These are phyloP conservation scores for Corythoichthys haematopterus DNA, from an alignment of 2,113 vertebrate species.

Conservation along the genomic window DNA sequence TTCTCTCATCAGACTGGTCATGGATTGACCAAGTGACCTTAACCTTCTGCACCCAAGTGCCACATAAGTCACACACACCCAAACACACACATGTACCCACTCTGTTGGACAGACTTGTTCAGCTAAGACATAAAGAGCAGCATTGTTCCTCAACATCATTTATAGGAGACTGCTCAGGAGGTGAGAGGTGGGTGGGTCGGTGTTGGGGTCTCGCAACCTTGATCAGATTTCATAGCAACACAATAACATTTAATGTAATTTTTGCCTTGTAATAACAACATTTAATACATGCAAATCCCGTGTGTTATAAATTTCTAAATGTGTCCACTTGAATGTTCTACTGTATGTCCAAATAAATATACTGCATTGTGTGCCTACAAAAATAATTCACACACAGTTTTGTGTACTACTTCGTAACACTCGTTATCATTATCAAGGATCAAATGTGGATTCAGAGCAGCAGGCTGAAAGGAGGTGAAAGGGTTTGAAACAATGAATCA, in stretches of 20 bases:
- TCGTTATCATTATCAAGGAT: conserved; percentile 13
- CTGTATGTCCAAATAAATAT: not conserved
- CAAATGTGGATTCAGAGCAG: conserved; percentile 15
- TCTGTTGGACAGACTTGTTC: conserved; percentile 36
- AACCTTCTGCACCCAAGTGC: conserved; percentile 63
- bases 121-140: conserved; percentile 58
- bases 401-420: not conserved
- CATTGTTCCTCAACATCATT: conserved; percentile 61
- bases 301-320: not conserved
- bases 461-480: conserved; percentile 27
- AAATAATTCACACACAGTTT: not conserved
- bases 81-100: conserved; percentile 21
- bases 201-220: conserved; percentile 5
- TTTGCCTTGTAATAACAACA: not conserved
- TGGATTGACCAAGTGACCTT: conserved; percentile 77
- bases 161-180: conserved; percentile 24
- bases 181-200: conserved; percentile 2
- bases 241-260: conserved; percentile 1
- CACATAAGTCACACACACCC: conserved; percentile 22
- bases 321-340: not conserved
- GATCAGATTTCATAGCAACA: conserved; percentile 14
- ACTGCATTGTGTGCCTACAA: not conserved
- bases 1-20: conserved; percentile 71
- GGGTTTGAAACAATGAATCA: conserved; percentile 52
- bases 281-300: not conserved